phyloP scores from a whole-genome alignment of 2,797 vertebrate species.

The Sparus aurata region DNA sequence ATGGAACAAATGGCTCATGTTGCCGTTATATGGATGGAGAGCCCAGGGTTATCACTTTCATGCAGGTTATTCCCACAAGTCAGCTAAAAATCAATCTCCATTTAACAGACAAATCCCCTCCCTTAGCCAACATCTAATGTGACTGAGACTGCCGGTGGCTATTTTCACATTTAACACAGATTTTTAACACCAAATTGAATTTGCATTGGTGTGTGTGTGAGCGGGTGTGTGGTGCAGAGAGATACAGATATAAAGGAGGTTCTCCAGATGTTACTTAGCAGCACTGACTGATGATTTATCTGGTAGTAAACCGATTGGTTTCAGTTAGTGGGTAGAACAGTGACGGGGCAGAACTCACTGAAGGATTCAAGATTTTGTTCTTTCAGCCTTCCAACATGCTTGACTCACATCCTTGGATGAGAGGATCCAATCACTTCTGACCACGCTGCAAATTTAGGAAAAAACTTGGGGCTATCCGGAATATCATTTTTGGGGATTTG shows the following conservation, averaged over 20 bases:
- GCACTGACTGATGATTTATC: constrained; percentile 28
- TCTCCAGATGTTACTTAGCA: constrained; percentile 27
- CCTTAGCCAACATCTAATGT: constrained; percentile 31
- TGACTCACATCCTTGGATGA: background rate
- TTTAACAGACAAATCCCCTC: constrained; percentile 61
- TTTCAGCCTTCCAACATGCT: background rate
- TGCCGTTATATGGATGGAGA: constrained; percentile 57
- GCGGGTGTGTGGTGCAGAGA: constrained; percentile 21
- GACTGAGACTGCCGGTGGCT: constrained; percentile 19
- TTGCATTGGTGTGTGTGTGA: constrained; percentile 11
- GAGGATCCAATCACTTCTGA: background rate
- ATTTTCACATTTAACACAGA: constrained; percentile 51
- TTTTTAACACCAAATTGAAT: constrained; percentile 57
- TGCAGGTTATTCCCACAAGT: constrained; percentile 56
- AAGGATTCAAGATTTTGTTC: background rate
- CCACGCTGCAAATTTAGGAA: background rate
- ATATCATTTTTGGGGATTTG: no score
- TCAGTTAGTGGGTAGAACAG: constrained; percentile 10
- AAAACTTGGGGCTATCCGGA: no score
- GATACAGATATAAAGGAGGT: constrained; percentile 18
- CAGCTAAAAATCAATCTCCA: constrained; percentile 68
- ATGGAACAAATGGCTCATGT: constrained; percentile 57
- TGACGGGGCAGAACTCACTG: background rate
- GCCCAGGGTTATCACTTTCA: constrained; percentile 63
- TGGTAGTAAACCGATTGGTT: constrained; percentile 32